Evolutionary conservation across 1,140 invertebrate genomes (phyloP), one percentile per base, ranked within the genome.

Genomic region (Matsumurasca onukii): DNA sequence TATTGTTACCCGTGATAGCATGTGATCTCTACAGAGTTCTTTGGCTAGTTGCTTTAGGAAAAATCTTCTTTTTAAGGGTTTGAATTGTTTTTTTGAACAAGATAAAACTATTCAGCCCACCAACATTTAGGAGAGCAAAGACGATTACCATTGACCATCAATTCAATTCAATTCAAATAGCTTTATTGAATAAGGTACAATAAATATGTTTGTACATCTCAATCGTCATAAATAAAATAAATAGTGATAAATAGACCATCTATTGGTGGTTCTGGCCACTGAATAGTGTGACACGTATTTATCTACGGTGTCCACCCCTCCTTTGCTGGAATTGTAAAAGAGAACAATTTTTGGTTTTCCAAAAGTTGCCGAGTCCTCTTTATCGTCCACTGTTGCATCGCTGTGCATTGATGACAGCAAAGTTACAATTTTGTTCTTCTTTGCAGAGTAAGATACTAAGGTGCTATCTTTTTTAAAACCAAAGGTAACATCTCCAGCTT

Each of bases 311-410:
- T 78, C 75, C 17, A 78, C 75, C 0, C 76, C 73, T 39, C 63
- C 66, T 68, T 78, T 78, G 30, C 75, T 77, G 17, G 52, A 52
- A 69, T 78, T 76, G 68, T 76, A 77, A 73, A 75, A 76, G 64
- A 68, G 76, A 12, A 78, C 52, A 3, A 79, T 75, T 25, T 73
- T 75, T n/a, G 74, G 74, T 67, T 76, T 74, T 63, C 70, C 67
- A 52, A 17, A 5, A 20, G 49, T 27, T 55, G 52, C 62, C 13
- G 45, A 39, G 9, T 66, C 29, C 30, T 66, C 12, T 17, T 66
- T 29, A 3, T 25, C 30, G 34, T 3, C 29, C 49, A 12, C 45
- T 17, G 3, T 45, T n/a, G n/a, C n/a, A n/a, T n/a, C n/a, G 30
- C 24, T 2, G 48, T 66, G 65, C 39, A 66, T 51, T 49, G 45